phyloP scores from a whole-genome alignment of 1,140 invertebrate species.

The Caenorhabditis inopinata region DNA sequence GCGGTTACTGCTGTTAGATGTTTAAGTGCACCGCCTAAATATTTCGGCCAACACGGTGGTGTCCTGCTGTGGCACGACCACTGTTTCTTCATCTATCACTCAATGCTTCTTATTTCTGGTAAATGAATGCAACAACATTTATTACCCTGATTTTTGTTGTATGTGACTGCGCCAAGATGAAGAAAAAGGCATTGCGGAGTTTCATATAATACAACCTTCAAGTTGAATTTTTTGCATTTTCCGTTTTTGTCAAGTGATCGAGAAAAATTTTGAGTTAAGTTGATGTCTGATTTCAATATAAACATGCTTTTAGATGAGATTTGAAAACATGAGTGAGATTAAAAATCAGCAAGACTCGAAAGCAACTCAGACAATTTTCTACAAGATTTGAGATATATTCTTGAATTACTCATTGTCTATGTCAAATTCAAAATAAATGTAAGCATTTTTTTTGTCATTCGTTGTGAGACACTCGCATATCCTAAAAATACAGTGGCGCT shows the following conservation, averaged over 20 bases:
- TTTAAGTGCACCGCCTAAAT: conserved; percentile 32
- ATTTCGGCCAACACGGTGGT: conserved; percentile 16
- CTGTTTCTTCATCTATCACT: conserved; percentile 33
- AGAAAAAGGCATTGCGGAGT: background rate
- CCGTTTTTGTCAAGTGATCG: background rate
- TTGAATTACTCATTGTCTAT: too few relatives aligned
- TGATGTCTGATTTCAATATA: too few relatives aligned
- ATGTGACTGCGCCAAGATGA: background rate
- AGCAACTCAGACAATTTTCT: too few relatives aligned
- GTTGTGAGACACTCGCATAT: too few relatives aligned
- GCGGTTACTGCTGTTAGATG: background rate
- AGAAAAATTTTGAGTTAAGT: too few relatives aligned
- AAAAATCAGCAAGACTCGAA: too few relatives aligned
- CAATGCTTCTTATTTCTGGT: background rate
- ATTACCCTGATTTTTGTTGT: background rate
- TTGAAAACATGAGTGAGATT: too few relatives aligned
- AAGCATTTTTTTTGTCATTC: too few relatives aligned
- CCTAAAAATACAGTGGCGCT: too few relatives aligned
- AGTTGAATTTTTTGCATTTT: background rate
- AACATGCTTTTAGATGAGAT: too few relatives aligned
- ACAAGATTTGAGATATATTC: too few relatives aligned
- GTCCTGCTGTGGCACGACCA: conserved; percentile 13
- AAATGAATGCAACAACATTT: conserved; percentile 1
- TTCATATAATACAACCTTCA: conserved; percentile 1
- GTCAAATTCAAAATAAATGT: too few relatives aligned